A percentile compares a stretch with the other conserved stretches of the same genome.
These are phyloP conservation scores for Nylanderia fulva DNA, from an alignment of 1,140 invertebrate genomes.

Conservation along the genomic window DNA sequence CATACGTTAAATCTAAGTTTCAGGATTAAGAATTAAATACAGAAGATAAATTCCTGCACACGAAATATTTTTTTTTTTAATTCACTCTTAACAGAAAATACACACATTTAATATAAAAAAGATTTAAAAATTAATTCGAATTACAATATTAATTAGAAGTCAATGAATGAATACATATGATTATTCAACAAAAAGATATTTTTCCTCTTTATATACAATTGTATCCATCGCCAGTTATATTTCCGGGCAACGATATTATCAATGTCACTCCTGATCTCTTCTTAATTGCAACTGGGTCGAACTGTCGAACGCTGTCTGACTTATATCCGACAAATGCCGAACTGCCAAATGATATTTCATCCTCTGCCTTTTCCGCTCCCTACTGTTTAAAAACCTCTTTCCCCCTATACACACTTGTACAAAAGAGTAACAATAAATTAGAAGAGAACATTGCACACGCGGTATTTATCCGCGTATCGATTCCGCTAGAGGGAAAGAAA, in stretches of 20 bases:
- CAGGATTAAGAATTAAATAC: constrained; percentile 19
- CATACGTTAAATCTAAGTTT: constrained; percentile 23
- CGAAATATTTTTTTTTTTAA: constrained; percentile 23
- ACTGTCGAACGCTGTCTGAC: constrained; percentile 66
- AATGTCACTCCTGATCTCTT: constrained; percentile 30
- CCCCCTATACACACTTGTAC: constrained; percentile 64
- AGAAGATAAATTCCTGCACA: not conserved
- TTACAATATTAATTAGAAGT: not conserved
- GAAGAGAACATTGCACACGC: constrained; percentile 45
- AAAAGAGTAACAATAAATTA: constrained; percentile 68
- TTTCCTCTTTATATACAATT: constrained; percentile 56
- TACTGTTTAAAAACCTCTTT: constrained; percentile 58
- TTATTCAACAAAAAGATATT: constrained; percentile 56
- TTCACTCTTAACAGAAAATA: constrained; percentile 46
- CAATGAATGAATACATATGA: not conserved
- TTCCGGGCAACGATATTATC: constrained; percentile 38
- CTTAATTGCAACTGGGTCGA: constrained; percentile 61
- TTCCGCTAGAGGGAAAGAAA: constrained; percentile 64
- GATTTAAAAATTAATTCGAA: not conserved
- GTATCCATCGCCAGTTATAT: constrained; percentile 55
- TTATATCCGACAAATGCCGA: constrained; percentile 66
- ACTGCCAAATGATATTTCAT: constrained; percentile 74
- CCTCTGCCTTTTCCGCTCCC: constrained; percentile 59
- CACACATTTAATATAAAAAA: not conserved
- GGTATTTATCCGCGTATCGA: constrained; percentile 49